These are phyloP conservation scores for Temnothorax ravouxi DNA, from an alignment of 2,888 invertebrate genomes.

Conservation along the genomic window DNA sequence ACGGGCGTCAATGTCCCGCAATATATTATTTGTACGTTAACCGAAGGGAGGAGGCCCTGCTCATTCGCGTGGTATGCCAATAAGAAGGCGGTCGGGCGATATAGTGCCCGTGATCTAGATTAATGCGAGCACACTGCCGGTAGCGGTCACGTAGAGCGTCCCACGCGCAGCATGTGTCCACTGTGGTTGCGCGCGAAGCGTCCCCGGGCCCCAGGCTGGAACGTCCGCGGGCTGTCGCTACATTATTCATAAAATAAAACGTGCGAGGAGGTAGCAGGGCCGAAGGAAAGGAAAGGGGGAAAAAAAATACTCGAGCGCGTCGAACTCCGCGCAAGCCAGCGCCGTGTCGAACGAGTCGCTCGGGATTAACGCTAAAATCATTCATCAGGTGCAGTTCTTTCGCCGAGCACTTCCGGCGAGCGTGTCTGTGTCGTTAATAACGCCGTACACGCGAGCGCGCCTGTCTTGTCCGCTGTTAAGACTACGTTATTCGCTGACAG, in stretches of 20 bases:
- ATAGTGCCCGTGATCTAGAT: slow-evolving; percentile 83
- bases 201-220: slow-evolving; percentile 34
- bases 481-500: slow-evolving; percentile 33
- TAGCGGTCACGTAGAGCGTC: slow-evolving; percentile 79
- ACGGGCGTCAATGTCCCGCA: background rate
- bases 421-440: slow-evolving; percentile 45
- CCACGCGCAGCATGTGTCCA: slow-evolving; percentile 80
- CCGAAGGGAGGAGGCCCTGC: background rate
- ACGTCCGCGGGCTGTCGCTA: slow-evolving; percentile 67
- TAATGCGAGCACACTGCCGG: slow-evolving; percentile 79
- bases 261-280: slow-evolving; percentile 23
- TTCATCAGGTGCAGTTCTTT: slow-evolving; percentile 32
- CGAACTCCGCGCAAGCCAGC: slow-evolving; percentile 69
- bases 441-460: slow-evolving; percentile 30
- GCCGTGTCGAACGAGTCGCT: slow-evolving; percentile 38
- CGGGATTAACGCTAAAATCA: slow-evolving; percentile 55
- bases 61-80: slow-evolving; percentile 72
- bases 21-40: slow-evolving; percentile 34
- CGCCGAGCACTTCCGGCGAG: slow-evolving; percentile 43
- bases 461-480: slow-evolving; percentile 23
- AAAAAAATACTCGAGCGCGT: slow-evolving; percentile 29
- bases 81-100: slow-evolving; percentile 77
- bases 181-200: slow-evolving; percentile 59
- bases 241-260: slow-evolving; percentile 80
- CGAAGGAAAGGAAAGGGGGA: slow-evolving; percentile 49